Conservation (phyloP, 1,140 invertebrate genomes). For the Nephotettix cincticeps region DNA sequence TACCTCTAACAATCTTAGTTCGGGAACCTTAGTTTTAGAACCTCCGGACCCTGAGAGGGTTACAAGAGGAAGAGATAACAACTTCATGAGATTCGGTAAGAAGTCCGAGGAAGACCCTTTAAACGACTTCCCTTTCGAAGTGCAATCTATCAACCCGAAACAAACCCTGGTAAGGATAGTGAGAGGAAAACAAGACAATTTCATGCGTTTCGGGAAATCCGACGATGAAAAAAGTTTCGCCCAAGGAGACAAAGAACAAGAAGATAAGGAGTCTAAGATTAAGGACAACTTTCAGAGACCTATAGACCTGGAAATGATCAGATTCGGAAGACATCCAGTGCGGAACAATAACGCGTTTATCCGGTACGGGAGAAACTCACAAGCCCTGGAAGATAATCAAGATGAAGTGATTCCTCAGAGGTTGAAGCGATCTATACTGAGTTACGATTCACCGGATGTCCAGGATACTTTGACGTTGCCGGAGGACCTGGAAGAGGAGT, state of each 20-base stretch:
- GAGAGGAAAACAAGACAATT: conserved; percentile 23
- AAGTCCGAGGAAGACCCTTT: background rate
- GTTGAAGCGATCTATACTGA: conserved; percentile 11
- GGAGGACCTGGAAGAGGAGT: background rate
- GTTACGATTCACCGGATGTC: background rate
- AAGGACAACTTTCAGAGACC: background rate
- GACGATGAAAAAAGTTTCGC: background rate
- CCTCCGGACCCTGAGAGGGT: background rate
- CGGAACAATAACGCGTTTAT: conserved; percentile 13
- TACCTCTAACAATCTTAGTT: too few species aligned
- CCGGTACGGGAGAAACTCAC: conserved; percentile 16
- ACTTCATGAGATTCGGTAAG: conserved; percentile 22
- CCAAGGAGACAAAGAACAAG: too few species aligned
- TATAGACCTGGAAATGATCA: conserved; percentile 9
- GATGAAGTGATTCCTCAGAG: conserved; percentile 9
- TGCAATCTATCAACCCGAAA: conserved; percentile 10
- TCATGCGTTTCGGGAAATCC: conserved; percentile 28
- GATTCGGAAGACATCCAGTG: conserved; percentile 3
- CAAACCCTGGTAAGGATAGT: background rate
- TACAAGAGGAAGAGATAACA: conserved; percentile 18
- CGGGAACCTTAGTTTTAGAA: too few species aligned
- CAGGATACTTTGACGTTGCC: background rate
- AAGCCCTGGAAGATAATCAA: background rate
- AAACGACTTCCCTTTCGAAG: background rate
- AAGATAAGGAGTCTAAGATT: too few species aligned